A percentile compares a stretch with the other conserved stretches of the same genome.
These are phyloP conservation scores for Heteronetta atricapilla DNA, from an alignment of 2,113 vertebrate genomes.

Conservation along the genomic window DNA sequence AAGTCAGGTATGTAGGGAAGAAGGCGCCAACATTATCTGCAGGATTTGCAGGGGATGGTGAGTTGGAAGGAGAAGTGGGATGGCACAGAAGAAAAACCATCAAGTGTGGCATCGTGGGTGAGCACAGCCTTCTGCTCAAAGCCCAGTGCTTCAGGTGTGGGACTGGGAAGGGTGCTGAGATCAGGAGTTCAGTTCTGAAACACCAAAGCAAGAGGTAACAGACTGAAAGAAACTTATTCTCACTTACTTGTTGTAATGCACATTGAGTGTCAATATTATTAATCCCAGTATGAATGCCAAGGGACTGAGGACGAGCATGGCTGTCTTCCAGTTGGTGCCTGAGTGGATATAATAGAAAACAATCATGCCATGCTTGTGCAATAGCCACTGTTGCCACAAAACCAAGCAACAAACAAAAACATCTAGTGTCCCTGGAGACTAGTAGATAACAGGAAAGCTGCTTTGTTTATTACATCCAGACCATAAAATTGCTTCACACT, in stretches of 20 bases:
- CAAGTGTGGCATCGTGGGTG: not conserved
- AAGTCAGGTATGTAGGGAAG: not conserved
- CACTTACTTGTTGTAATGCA: slow-evolving; percentile 85
- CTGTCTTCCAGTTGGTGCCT: slow-evolving; percentile 87
- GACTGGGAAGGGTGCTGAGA: not conserved
- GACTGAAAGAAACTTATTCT: fast-evolving
- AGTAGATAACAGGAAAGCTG: not conserved
- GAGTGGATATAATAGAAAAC: not conserved
- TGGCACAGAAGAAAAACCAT: not conserved
- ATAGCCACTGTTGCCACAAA: fast-evolving
- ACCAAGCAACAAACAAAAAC: not conserved
- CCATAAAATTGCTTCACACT: not conserved
- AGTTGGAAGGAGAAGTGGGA: not conserved
- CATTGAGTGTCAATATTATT: slow-evolving; percentile 82
- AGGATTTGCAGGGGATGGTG: not conserved
- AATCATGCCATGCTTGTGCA: not conserved
- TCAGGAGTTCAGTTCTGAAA: not conserved
- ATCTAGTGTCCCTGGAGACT: not conserved
- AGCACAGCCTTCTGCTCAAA: not conserved
- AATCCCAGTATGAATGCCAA: slow-evolving; percentile 84
- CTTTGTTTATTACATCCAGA: not conserved
- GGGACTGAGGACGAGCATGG: slow-evolving; percentile 86
- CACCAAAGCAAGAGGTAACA: not conserved
- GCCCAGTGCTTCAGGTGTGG: not conserved
- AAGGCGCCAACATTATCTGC: not conserved